Base-by-base conservation (phyloP, 2,113 vertebrate genomes). In the Columba janthina region DNA sequence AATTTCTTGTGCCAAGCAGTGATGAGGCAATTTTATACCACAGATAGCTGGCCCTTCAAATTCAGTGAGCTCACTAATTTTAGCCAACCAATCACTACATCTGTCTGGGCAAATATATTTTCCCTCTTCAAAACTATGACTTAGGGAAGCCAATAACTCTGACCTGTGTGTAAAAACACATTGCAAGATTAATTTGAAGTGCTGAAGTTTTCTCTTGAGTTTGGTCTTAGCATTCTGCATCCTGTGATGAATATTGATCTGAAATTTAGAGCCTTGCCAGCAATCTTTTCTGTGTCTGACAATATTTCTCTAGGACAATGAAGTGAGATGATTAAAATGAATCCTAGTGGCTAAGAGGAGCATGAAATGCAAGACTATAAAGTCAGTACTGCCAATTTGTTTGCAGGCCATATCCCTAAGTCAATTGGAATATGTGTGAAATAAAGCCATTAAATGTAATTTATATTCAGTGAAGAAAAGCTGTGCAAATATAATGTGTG, bases 251-350 rank as follows among this genome's bases (percentile, higher is more conserved):
- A 80, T 94, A 95, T 71, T 90, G 82, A 97, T 95, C 78, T 88
- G 82, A 85, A 93, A 13, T 71, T 78, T 87, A 93, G 48, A 90
- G 86, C 11, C 42, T 71, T 77, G 40, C 24, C 56, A 95, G 61
- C 15, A 83, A 48, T 79, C 78, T 96, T 89, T 93, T 92, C 36
- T 9, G 3, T 76, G 48, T 88, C 31, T 96, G 73, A 93, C 91
- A 94, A 87, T 88, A 95, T 94, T 97, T 97, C 85, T 73, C 83
- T 80, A 90, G 80, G 82, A 95, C 90, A 95, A 85, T 78, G 89
- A 89, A 73, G 69, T 94, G 79, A 95, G 89, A 92, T 96, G 69
- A 96, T 97, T 95, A 91, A 95, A 96, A 93, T 62, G 83, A 94
- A 74, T 92, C 84, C 54, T 93, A 57, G 57, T 85, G 81, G 64